Evolutionary conservation across 1,140 invertebrate genomes (phyloP), one percentile per base, ranked within the genome.

Genomic region (Gryon sp.): DNA sequence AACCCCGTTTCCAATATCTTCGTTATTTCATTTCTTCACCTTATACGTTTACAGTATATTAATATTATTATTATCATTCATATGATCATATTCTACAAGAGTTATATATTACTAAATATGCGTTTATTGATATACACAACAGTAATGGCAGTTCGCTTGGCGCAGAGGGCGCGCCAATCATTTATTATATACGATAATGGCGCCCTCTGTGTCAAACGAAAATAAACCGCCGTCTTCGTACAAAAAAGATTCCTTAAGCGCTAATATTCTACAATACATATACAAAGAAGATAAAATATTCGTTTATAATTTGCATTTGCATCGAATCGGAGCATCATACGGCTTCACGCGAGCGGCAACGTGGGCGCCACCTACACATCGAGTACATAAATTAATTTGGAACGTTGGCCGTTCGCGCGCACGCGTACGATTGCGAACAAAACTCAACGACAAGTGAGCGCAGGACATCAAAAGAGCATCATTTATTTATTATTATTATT

Each of bases 191-290:
- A 22, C 2, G n/a, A 4, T 8, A 16, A 20, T 15, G 26, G 36
- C 34, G 57, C 65, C 50, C 50, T 38, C 48, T 63, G 72, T 6
- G 38, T 24, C 72, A 65, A 32, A n/a, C 72, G 40, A 43, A 24
- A 40, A n/a, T 28, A 28, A 16, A 48, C 53, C 70, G 53, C 59
- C n/a, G 48, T 72, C 72, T 62, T 84, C 79, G 78, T 84, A 84
- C 80, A 84, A 86, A 85, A n/a, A 87, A 79, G 50, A 19, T 62
- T 60, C 48, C 78, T 83, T 83, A 83, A 46, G 38, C 62, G 15
- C 83, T 86, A 86, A 76, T 87, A 87, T 83, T 72, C 85, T 87
- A 87, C 85, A 87, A 55, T 83, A 87, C 84, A 88, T 88, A 80
- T 85, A 88, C 86, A 87, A 86, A 84, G 79, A 79, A 77, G 53